Evolutionary conservation across 2,113 vertebrate genomes (phyloP), one percentile per base, ranked within the genome.

Genomic region (Epinephelus fuscoguttatus): DNA sequence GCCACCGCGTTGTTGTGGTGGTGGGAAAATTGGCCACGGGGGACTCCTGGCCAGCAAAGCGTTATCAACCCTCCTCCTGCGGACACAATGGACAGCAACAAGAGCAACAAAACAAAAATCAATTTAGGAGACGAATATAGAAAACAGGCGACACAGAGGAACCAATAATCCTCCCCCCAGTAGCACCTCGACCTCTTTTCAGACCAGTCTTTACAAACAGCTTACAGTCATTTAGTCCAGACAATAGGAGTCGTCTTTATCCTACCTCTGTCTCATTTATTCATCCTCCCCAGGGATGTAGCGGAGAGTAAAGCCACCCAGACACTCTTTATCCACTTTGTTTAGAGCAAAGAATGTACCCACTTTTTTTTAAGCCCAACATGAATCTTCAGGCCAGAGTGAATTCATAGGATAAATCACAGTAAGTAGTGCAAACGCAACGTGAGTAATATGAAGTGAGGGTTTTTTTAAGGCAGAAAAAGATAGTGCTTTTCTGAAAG

Each of bases 41-140:
- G 91, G 94, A 94, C 84, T 90, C 78, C 73, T 33, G 83, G 84
- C 89, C 80, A 64, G 89, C 86, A 88, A 70, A 85, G 87, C 80
- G 70, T 84, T 90, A 91, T 92, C 88, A 83, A 74, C 80, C 80
- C 78, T 87, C 82, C 74, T 88, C 89, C 87, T 52, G 80, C 30
- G 74, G 87, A 91, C 86, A 89, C 90, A 83, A 93, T 90, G 76
- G 88, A 92, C 90, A 85, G 88, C 86, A 87, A 85, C 86, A 88
- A 89, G 75, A 91, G 78, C 87, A 84, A 88, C 85, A 88, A 92
- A 94, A 89, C 84, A 91, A 93, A 94, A 94, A 94, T 95, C 93
- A 93, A 94, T 94, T 92, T 90, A 73, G 88, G 90, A 87, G 88
- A 86, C 70, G 88, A 93, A 93, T 92, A 92, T 85, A 87, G 79